A percentile compares a stretch with the other conserved stretches of the same genome.
phyloP scores from a whole-genome alignment of 1,140 invertebrate species.

The Homalodisca vitripennis region DNA sequence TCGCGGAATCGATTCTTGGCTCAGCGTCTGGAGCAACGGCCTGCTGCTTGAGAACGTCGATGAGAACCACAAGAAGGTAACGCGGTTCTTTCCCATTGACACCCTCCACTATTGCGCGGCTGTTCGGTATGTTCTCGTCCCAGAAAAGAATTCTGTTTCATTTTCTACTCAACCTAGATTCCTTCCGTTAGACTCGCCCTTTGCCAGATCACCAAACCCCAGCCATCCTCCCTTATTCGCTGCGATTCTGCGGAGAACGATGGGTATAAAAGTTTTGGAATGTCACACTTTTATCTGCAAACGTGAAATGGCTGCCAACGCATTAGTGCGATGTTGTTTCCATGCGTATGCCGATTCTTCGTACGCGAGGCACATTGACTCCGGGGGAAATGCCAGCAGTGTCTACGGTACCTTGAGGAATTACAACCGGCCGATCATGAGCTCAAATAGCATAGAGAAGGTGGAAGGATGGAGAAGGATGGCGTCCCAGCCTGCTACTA shows the following conservation, averaged over 20 bases:
- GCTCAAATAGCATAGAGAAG: slow-evolving; percentile 45
- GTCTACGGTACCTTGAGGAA: slow-evolving; percentile 52
- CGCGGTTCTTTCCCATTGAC: slow-evolving; percentile 96
- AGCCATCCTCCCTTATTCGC: slow-evolving; percentile 95
- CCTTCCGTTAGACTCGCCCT: slow-evolving; percentile 93
- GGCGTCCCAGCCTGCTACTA: slow-evolving; percentile 46
- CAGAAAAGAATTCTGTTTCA: slow-evolving; percentile 52
- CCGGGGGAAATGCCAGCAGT: slow-evolving; percentile 50
- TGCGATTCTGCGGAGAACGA: slow-evolving; percentile 90
- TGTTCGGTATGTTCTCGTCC: slow-evolving; percentile 70
- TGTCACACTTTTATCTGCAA: slow-evolving; percentile 99
- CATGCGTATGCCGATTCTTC: slow-evolving; percentile 93
- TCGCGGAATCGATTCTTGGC: slow-evolving; percentile 94
- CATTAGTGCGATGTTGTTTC: slow-evolving; percentile 90
- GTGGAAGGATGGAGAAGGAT: slow-evolving; percentile 55
- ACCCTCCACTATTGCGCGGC: slow-evolving; percentile 97
- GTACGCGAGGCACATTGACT: slow-evolving; percentile 80
- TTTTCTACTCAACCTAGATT: slow-evolving; percentile 72
- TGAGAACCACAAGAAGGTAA: slow-evolving; percentile 91
- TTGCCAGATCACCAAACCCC: slow-evolving; percentile 81
- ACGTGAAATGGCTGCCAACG: slow-evolving; percentile 91
- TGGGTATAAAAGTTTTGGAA: slow-evolving; percentile 98
- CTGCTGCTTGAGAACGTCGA: slow-evolving; percentile 95
- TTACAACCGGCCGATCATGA: slow-evolving; percentile 42
- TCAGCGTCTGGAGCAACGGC: slow-evolving; percentile 96